A percentile compares a stretch with the other conserved stretches of the same genome.
These are phyloP conservation scores for Castor canadensis DNA, from an alignment of 2,113 vertebrate genomes.

Conservation along the genomic window DNA sequence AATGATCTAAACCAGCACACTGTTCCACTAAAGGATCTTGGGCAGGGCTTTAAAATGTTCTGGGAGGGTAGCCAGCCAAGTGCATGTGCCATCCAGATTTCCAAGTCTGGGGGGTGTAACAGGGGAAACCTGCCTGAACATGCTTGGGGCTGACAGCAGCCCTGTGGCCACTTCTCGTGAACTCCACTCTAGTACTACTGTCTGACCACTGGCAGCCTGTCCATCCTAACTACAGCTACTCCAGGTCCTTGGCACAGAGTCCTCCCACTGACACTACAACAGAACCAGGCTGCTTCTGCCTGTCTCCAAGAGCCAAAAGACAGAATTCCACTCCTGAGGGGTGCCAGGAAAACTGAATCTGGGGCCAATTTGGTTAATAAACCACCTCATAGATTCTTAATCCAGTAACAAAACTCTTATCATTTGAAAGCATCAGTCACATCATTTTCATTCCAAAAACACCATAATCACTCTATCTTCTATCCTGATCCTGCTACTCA, in stretches of 20 bases:
- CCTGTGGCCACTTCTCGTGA: not conserved
- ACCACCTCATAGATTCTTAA: slow-evolving; percentile 6
- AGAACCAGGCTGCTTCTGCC: slow-evolving; percentile 1
- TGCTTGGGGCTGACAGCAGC: not conserved
- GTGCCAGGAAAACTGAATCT: slow-evolving; percentile 43
- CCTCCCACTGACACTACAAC: not conserved
- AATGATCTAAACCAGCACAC: not conserved
- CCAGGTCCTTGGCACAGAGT: not conserved
- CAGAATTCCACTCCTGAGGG: not conserved
- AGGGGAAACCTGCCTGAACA: not conserved
- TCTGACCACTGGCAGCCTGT: not conserved
- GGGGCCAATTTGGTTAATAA: not conserved
- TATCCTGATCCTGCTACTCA: not conserved
- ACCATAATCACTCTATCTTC: not conserved
- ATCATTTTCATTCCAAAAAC: not conserved
- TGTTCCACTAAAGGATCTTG: not conserved
- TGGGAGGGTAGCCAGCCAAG: slow-evolving; percentile 25
- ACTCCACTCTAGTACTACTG: not conserved
- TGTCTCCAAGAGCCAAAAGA: slow-evolving; percentile 35
- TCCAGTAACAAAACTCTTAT: not conserved
- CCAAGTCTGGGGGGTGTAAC: not conserved
- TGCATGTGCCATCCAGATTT: slow-evolving; percentile 33
- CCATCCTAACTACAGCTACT: not conserved
- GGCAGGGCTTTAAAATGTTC: slow-evolving; percentile 1
- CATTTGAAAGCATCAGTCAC: slow-evolving; percentile 13